Evolutionary conservation across 2,797 vertebrate genomes (phyloP), one percentile per base, ranked within the genome.

Genomic region (Molossus molossus): DNA sequence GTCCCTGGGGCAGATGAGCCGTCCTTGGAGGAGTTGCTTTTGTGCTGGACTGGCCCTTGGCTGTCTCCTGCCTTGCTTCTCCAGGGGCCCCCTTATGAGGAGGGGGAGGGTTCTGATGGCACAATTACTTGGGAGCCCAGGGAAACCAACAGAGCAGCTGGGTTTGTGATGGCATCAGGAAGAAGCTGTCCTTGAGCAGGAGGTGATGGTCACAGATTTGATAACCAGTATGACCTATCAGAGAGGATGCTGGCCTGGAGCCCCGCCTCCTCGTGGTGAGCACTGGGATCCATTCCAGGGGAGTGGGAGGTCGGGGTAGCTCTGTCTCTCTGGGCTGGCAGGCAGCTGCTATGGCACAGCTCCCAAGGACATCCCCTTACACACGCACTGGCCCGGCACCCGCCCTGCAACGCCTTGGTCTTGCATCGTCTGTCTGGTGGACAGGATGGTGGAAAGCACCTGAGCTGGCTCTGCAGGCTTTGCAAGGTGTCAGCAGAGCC

Each of bases 341-440:
- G 60, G 72, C 21, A 62, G 29, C 17, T 58, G 25, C 76, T 20
- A 40, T 40, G 50, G 37, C 45, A 37, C 2, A 69, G 55, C 60
- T 33, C 20, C 6, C 53, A 53, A 57, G 37, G 33, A 29, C 11
- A 37, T 40, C 50, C 23, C 15, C 4, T 48, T 11, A 57, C 27
- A 18, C 33, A 57, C 27, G 12, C 33, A 40, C 25, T 0, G 15
- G 86, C 6, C n/a, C 29, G 23, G 62, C 10, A 17, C 70, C 53
- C 29, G 70, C n/a, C 8, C 88, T 94, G 91, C 95, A 97, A 97
- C 95, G 89, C 96, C 97, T 97, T 97, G 96, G 45, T 27, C 57
- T 75, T 60, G 9, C 2, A 1, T 79, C 69, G 95, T 87, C 57
- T 55, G 23, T 62, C 23, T 55, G 33, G 50, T 17, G 13, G 60